Evolutionary conservation across 2,888 invertebrate species (phyloP).

Genomic region (Caenorhabditis japonica): DNA sequence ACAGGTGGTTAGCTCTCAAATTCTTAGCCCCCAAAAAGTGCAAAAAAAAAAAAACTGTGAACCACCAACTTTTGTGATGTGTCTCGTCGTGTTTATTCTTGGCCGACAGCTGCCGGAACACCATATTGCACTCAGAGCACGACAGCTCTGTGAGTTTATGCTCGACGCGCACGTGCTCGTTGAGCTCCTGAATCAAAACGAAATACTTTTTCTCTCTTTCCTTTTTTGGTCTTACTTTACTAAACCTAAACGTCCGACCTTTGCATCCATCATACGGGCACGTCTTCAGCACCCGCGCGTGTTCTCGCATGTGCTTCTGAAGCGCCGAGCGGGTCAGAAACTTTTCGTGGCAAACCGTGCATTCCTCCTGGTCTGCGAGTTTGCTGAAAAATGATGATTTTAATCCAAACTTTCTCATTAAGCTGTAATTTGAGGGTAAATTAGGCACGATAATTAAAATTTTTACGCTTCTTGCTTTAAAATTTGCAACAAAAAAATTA

Average conservation of each 20-base stretch:
- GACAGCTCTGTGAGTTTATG: conserved; percentile 35
- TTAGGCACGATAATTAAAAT: too few relatives aligned
- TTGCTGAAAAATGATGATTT: too few relatives aligned
- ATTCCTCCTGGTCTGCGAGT: conserved; percentile 20
- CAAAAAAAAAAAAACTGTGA: too few relatives aligned
- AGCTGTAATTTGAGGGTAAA: too few relatives aligned
- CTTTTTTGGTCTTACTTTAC: conserved; percentile 29
- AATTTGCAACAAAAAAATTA: too few relatives aligned
- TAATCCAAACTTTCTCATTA: too few relatives aligned
- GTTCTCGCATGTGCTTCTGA: conserved; percentile 29
- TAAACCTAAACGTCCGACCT: conserved; percentile 26
- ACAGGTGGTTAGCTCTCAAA: too few relatives aligned
- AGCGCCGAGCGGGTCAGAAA: conserved; percentile 19
- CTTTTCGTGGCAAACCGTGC: conserved; percentile 22
- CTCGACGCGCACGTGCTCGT: conserved; percentile 35
- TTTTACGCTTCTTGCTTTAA: too few relatives aligned
- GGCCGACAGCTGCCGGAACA: conserved; percentile 40
- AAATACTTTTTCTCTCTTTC: conserved; percentile 20
- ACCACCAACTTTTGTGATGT: conserved; percentile 41
- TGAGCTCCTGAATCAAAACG: conserved; percentile 40
- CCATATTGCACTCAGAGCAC: conserved; percentile 42
- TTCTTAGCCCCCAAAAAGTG: too few relatives aligned
- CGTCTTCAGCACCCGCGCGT: conserved; percentile 10
- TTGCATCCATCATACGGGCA: conserved; percentile 30
- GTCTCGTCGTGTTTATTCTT: conserved; percentile 39